Conservation (phyloP, 2,113 vertebrate species). For the Chrysemys picta region DNA sequence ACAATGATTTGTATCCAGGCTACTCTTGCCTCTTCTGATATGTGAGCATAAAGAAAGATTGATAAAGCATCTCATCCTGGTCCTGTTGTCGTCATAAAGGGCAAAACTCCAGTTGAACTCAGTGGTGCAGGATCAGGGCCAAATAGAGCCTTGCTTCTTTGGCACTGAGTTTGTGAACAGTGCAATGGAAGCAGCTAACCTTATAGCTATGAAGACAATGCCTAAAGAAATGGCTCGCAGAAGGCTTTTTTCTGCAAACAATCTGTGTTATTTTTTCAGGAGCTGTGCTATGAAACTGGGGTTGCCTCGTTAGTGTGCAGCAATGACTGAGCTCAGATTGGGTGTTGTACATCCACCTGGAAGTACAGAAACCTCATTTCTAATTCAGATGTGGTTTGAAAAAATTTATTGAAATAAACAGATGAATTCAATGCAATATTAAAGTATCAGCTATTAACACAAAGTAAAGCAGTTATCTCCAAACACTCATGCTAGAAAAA, state of each 20-base stretch:
- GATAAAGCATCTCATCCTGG: neutral
- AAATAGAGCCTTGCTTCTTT: neutral
- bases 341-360: neutral
- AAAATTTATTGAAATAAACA: slow-evolving; percentile 67
- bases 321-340: neutral
- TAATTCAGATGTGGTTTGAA: slow-evolving; percentile 17
- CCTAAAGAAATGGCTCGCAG: neutral
- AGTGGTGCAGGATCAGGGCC: neutral
- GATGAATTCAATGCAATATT: neutral
- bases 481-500: slow-evolving; percentile 20
- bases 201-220: neutral
- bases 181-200: neutral
- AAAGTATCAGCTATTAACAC: neutral
- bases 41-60: neutral
- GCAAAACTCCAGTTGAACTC: neutral
- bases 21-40: neutral
- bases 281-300: neutral
- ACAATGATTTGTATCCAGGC: neutral
- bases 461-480: slow-evolving; percentile 36
- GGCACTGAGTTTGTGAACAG: neutral
- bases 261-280: neutral
- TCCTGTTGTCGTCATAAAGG: neutral
- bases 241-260: neutral
- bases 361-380: rapidly evolving
- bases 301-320: neutral